These are phyloP conservation scores for Tortrix viridana DNA, from an alignment of 2,888 invertebrate genomes.

Conservation along the genomic window DNA sequence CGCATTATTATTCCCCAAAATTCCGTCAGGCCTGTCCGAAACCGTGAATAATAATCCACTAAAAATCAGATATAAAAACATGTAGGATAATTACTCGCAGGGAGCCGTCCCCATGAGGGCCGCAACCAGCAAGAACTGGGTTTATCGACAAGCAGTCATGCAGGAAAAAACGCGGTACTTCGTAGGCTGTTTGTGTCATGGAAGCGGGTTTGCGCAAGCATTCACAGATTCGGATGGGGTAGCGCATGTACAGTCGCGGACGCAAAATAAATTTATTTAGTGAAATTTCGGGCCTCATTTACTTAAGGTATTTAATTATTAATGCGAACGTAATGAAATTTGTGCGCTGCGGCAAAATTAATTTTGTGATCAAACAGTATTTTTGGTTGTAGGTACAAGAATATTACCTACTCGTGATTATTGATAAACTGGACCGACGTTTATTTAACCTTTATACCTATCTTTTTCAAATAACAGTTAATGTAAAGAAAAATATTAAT, in stretches of 20 bases:
- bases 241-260: constrained; percentile 64
- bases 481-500: too few relatives aligned
- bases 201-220: constrained; percentile 85
- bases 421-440: too few relatives aligned
- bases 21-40: constrained; percentile 40
- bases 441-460: too few relatives aligned
- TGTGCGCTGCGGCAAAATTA: constrained; percentile 14
- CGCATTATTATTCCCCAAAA: constrained; percentile 18
- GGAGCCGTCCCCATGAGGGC: constrained; percentile 73
- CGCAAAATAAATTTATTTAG: constrained; percentile 36
- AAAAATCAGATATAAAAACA: constrained; percentile 82
- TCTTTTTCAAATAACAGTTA: too few relatives aligned
- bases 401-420: background rate
- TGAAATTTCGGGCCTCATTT: constrained; percentile 24
- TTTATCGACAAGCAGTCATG: constrained; percentile 48
- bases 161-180: constrained; percentile 70
- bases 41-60: constrained; percentile 80
- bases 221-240: constrained; percentile 84
- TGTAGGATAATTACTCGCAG: constrained; percentile 80
- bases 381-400: background rate
- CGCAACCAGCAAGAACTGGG: constrained; percentile 62
- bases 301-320: constrained; percentile 22
- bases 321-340: constrained; percentile 27
- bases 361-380: constrained; percentile 12
- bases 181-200: constrained; percentile 80